These are phyloP conservation scores for Dicranocentrus wangi DNA, from an alignment of 2,888 invertebrate genomes.

Conservation along the genomic window DNA sequence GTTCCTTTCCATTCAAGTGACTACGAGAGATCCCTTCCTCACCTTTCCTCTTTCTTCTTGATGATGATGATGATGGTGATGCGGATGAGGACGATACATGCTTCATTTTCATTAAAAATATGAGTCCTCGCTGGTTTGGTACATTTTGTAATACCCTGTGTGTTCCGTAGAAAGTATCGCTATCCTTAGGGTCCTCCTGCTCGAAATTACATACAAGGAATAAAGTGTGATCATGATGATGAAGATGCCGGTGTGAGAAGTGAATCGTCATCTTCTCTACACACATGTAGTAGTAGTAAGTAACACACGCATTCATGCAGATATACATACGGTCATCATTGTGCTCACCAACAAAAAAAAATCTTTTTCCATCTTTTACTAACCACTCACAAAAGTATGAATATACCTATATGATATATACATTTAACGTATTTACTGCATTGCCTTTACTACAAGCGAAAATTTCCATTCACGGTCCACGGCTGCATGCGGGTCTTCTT, in stretches of 20 bases:
- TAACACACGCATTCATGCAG: constrained; percentile 3
- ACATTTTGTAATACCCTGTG: constrained; percentile 11
- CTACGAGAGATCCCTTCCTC: constrained; percentile 26
- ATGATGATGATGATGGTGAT: background rate
- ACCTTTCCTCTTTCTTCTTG: constrained; percentile 38
- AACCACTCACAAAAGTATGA: background rate
- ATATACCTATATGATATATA: background rate
- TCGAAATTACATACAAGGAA: background rate
- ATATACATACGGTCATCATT: background rate
- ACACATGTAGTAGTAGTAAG: background rate
- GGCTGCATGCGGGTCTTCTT: background rate
- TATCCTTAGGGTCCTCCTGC: background rate
- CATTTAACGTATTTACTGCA: background rate
- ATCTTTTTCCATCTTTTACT: background rate
- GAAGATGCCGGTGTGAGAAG: background rate
- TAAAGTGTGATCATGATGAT: background rate
- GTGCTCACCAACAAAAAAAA: background rate
- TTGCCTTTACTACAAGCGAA: background rate
- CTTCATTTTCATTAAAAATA: constrained; percentile 40
- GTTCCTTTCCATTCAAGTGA: constrained; percentile 27
- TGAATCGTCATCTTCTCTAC: background rate
- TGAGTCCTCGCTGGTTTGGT: constrained; percentile 22
- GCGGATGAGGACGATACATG: constrained; percentile 26
- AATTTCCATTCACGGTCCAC: background rate
- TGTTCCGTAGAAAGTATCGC: background rate